phyloP scores from a whole-genome alignment of 2,888 invertebrate genomes.

The Sinopyrophorus schimmeli region DNA sequence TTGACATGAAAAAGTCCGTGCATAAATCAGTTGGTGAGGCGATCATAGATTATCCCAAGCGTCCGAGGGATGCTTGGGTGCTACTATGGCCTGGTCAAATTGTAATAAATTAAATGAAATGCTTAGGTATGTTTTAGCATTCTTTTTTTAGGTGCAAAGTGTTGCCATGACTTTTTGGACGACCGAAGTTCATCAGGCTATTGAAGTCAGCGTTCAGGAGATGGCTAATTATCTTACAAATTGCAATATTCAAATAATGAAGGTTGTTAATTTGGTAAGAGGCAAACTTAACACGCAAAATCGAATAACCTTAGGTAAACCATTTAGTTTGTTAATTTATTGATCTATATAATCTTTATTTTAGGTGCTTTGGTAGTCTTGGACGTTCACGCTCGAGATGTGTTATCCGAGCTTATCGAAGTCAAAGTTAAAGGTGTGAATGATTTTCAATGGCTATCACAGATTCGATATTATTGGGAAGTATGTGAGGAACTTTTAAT shows the following conservation, averaged over 20 bases:
- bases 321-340: constrained; percentile 2
- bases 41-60: constrained; percentile 70
- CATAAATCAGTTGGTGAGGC: constrained; percentile 71
- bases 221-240: constrained; percentile 68
- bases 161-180: constrained; percentile 91
- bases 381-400: constrained; percentile 92
- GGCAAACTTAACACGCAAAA: constrained; percentile 85
- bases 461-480: constrained; percentile 86
- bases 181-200: constrained; percentile 79
- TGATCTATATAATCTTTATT: constrained; percentile 30
- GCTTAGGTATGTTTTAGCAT: no score
- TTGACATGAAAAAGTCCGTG: constrained; percentile 86
- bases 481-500: constrained; percentile 52
- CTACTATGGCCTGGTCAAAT: constrained; percentile 91
- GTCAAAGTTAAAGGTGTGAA: constrained; percentile 68
- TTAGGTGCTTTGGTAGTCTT: constrained; percentile 85
- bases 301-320: constrained; percentile 78
- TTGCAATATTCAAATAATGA: constrained; percentile 77
- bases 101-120: constrained; percentile 50
- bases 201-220: constrained; percentile 61
- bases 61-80: constrained; percentile 78
- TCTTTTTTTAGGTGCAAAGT: constrained; percentile 70
- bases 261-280: constrained; percentile 82
- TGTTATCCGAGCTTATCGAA: constrained; percentile 70
- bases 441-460: constrained; percentile 91